Evolutionary conservation across 2,888 invertebrate genomes (phyloP).

Genomic region (Carpatolechia fugitivella): DNA sequence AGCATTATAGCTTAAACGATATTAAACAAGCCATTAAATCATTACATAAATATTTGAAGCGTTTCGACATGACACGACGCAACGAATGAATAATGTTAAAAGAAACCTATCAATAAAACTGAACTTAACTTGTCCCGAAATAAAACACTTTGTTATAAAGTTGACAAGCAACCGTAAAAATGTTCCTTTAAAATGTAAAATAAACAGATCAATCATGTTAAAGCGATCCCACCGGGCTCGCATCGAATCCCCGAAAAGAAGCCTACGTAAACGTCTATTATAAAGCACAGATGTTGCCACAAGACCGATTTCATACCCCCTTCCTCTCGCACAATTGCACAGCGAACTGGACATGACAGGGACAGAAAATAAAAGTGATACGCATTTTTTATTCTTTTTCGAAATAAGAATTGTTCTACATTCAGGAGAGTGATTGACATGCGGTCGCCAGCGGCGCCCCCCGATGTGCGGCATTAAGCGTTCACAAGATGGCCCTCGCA

Average conservation of each 20-base stretch:
- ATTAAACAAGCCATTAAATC: slow-evolving; percentile 23
- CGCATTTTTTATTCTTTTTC: slow-evolving; percentile 67
- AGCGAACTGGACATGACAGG: slow-evolving; percentile 39
- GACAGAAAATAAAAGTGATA: slow-evolving; percentile 70
- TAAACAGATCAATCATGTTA: slow-evolving; percentile 80
- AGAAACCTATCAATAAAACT: slow-evolving; percentile 77
- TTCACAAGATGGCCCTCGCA: slow-evolving; percentile 73
- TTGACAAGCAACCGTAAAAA: slow-evolving; percentile 80
- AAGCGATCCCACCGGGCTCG: slow-evolving; percentile 76
- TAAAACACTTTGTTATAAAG: slow-evolving; percentile 79
- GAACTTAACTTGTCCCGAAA: slow-evolving; percentile 74
- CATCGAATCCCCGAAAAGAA: slow-evolving; percentile 74
- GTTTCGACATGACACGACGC: slow-evolving; percentile 44
- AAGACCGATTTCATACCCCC: slow-evolving; percentile 60
- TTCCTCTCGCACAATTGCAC: slow-evolving; percentile 47
- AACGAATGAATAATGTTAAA: slow-evolving; percentile 67
- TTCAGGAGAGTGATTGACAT: slow-evolving; percentile 76
- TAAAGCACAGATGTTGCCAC: slow-evolving; percentile 76
- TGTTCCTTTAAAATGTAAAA: slow-evolving; percentile 79
- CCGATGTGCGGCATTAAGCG: slow-evolving; percentile 68
- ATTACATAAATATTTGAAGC: slow-evolving; percentile 41
- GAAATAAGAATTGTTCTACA: slow-evolving; percentile 78
- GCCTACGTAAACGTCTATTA: slow-evolving; percentile 78
- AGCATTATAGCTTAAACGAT: too few species aligned
- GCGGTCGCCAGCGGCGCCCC: slow-evolving; percentile 72